Evolutionary conservation across 2,888 invertebrate species (phyloP).

Genomic region (Xanthorhoe designata): DNA sequence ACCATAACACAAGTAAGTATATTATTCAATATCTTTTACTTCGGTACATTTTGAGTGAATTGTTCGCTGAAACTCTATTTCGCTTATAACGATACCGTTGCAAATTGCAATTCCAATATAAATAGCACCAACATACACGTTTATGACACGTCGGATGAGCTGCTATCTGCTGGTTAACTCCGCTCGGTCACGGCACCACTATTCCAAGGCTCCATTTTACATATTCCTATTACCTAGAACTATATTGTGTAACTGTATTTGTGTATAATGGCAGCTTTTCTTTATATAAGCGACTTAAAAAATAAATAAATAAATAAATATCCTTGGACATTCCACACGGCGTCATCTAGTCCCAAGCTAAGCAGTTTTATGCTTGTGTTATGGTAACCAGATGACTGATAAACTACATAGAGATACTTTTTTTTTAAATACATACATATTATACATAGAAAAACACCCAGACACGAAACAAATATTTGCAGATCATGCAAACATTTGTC

Average conservation of each 20-base stretch:
- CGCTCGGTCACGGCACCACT: slow-evolving; percentile 25
- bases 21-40: not conserved
- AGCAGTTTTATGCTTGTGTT: too few relatives aligned
- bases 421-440: too few relatives aligned
- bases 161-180: slow-evolving; percentile 27
- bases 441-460: too few relatives aligned
- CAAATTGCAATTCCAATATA: slow-evolving; percentile 14
- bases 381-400: too few relatives aligned
- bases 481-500: too few relatives aligned
- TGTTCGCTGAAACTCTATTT: not conserved
- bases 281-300: too few relatives aligned
- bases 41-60: not conserved
- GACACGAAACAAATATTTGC: too few relatives aligned
- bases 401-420: too few relatives aligned
- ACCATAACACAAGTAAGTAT: too few relatives aligned
- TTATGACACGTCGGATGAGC: slow-evolving; percentile 22
- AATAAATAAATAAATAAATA: too few relatives aligned
- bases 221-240: not conserved
- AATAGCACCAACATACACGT: slow-evolving; percentile 17
- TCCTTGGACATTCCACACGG: too few relatives aligned
- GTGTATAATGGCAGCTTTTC: not conserved
- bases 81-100: slow-evolving; percentile 24
- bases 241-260: not conserved
- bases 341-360: too few relatives aligned
- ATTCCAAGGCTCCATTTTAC: slow-evolving; percentile 14